A percentile compares a stretch with the other conserved stretches of the same genome.
phyloP scores from a whole-genome alignment of 1,140 invertebrate species.

The Panulirus ornatus region DNA sequence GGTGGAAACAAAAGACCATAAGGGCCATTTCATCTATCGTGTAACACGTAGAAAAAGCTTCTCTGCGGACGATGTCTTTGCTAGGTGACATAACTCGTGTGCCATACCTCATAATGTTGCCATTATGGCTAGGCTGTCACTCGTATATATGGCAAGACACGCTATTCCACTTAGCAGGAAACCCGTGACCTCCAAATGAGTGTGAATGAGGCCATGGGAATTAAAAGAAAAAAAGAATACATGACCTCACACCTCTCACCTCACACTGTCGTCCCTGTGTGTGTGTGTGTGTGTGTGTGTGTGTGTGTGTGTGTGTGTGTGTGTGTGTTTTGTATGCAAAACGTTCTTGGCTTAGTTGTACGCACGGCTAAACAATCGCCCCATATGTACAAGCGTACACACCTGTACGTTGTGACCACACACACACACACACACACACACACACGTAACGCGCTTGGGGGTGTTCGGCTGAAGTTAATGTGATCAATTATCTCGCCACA shows the following conservation, averaged over 20 bases:
- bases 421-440: conserved; percentile 15
- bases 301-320: too few species aligned
- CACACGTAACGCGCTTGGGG: not conserved
- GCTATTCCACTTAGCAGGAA: conserved; percentile 2
- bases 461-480: not conserved
- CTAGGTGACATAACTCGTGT: not conserved
- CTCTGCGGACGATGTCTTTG: not conserved
- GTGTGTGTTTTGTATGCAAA: too few species aligned
- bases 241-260: not conserved
- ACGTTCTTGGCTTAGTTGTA: too few species aligned
- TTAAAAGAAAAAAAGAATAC: too few species aligned
- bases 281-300: too few species aligned
- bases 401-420: not conserved
- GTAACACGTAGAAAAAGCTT: too few species aligned
- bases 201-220: not conserved
- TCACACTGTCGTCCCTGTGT: too few species aligned
- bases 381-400: not conserved
- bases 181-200: not conserved
- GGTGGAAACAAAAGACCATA: too few species aligned
- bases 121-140: not conserved
- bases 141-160: not conserved
- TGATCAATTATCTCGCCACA: conserved; percentile 19
- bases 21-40: too few species aligned
- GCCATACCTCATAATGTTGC: not conserved
- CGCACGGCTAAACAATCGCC: too few species aligned